Percentiles rank a stretch among this genome's conserved stretches.
These are phyloP conservation scores for Otis tarda DNA, from an alignment of 2,113 vertebrate species.

Conservation along the genomic window DNA sequence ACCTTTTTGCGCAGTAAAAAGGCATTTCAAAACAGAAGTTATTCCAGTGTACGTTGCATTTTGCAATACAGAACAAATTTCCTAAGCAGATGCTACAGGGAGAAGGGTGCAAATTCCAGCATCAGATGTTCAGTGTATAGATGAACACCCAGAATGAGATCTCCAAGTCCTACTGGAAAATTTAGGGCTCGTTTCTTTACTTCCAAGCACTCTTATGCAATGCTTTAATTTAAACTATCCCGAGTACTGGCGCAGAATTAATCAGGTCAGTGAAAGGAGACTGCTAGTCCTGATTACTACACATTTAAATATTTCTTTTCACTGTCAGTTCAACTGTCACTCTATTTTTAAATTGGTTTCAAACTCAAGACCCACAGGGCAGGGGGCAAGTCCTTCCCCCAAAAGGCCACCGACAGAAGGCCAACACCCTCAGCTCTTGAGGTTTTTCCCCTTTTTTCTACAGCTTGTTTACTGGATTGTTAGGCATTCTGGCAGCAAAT, in stretches of 20 bases:
- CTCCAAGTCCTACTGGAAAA: neutral
- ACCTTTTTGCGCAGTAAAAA: neutral
- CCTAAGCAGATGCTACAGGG: neutral
- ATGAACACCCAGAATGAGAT: neutral
- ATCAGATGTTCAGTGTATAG: neutral
- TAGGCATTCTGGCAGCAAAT: conserved; percentile 61
- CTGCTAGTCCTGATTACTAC: neutral
- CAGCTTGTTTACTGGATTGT: conserved; percentile 60
- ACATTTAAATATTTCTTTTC: conserved; percentile 18
- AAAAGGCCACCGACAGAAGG: neutral
- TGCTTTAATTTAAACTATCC: conserved; percentile 22
- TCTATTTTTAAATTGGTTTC: conserved; percentile 17
- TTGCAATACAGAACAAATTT: neutral
- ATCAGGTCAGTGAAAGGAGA: conserved; percentile 34
- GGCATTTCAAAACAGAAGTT: neutral
- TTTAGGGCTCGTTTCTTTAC: neutral
- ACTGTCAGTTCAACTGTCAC: neutral
- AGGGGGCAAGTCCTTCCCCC: neutral
- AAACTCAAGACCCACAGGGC: neutral
- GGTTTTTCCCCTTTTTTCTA: neutral
- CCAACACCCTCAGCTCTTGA: neutral
- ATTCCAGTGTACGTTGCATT: neutral
- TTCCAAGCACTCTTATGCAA: conserved; percentile 21
- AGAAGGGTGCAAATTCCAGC: neutral
- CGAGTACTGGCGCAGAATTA: conserved; percentile 47